Evolutionary conservation across 1,140 invertebrate genomes (phyloP).

Genomic region (Caenorhabditis latens): DNA sequence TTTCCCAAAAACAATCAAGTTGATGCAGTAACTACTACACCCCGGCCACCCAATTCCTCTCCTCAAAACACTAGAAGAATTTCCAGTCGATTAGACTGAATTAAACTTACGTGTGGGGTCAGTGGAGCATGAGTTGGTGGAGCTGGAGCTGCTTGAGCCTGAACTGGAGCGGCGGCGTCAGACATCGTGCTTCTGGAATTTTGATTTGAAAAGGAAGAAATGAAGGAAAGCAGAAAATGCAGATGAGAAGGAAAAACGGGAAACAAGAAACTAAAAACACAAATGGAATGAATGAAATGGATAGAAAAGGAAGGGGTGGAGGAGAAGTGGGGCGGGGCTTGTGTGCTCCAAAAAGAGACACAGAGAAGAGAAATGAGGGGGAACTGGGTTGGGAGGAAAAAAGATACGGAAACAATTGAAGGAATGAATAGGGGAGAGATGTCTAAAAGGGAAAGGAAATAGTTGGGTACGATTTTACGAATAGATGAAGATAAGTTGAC

Average conservation of each 20-base stretch:
- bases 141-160: conserved; percentile 1
- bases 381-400: background rate
- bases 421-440: background rate
- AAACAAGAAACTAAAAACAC: background rate
- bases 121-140: conserved; percentile 50
- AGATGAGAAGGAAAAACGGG: background rate
- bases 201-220: too few species aligned
- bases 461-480: background rate
- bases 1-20: too few species aligned
- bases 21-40: too few species aligned
- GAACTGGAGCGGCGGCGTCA: background rate
- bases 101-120: conserved; percentile 54
- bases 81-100: background rate
- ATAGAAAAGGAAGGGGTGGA: conserved; percentile 11
- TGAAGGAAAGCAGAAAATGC: background rate
- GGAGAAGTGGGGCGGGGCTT: background rate
- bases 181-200: background rate
- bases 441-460: background rate
- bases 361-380: background rate
- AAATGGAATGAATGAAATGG: conserved; percentile 30
- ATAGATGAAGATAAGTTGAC: too few species aligned
- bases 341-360: background rate
- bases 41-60: conserved; percentile 56
- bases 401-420: conserved; percentile 30
- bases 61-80: conserved; percentile 45